phyloP scores from a whole-genome alignment of 1,140 invertebrate species.

The Drosophila pandora region DNA sequence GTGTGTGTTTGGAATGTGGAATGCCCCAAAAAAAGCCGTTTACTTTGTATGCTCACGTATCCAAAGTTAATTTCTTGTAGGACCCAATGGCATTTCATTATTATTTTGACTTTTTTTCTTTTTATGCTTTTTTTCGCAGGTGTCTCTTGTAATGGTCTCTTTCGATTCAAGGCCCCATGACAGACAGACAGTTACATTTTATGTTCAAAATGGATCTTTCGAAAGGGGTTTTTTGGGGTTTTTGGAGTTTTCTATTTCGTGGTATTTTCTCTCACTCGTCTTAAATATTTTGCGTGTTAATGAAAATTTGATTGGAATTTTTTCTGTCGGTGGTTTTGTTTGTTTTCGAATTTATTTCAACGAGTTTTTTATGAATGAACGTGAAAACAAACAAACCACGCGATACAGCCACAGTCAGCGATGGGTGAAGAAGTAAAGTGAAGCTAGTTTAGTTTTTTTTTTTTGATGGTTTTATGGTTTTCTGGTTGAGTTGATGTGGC shows the following conservation, averaged over 20 bases:
- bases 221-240: conserved; percentile 9
- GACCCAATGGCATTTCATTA: conserved; percentile 63
- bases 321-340: conserved; percentile 47
- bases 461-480: not conserved
- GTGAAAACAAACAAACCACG: conserved; percentile 53
- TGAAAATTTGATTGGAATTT: conserved; percentile 71
- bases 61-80: conserved; percentile 68
- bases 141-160: conserved; percentile 67
- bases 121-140: conserved; percentile 49
- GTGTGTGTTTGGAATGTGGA: conserved; percentile 37
- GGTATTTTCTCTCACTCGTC: conserved; percentile 13
- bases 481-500: conserved; percentile 13
- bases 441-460: conserved; percentile 1
- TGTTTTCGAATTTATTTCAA: conserved; percentile 54
- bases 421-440: conserved; percentile 8
- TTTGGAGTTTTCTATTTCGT: conserved; percentile 23
- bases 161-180: conserved; percentile 18
- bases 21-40: conserved; percentile 52
- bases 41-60: conserved; percentile 64
- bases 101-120: conserved; percentile 57
- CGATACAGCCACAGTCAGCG: conserved; percentile 23
- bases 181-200: conserved; percentile 39
- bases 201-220: conserved; percentile 32
- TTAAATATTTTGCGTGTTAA: conserved; percentile 48
- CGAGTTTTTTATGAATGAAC: conserved; percentile 74